Evolutionary conservation across 2,888 invertebrate genomes (phyloP), one percentile per base, ranked within the genome.

Genomic region (Axea sp.): DNA sequence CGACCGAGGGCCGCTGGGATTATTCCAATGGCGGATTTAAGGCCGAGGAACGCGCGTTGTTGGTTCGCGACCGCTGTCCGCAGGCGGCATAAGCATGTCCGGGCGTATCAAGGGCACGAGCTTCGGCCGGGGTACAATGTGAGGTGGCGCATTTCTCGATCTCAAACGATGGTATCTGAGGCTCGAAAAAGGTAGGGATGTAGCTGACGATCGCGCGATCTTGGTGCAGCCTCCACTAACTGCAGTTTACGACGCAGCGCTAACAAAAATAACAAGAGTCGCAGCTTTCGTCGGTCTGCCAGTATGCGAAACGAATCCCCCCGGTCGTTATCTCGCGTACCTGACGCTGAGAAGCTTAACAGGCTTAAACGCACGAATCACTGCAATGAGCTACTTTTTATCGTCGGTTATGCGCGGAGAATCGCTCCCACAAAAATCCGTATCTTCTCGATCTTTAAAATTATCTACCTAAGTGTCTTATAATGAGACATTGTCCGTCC

Each of bases 51-150:
- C 43, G 59, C 45, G 41, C 15, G 41, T 2, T 53, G 22, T 24
- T 15, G 33, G 31, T 9, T 7, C 68, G 68, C 68, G 73, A 73
- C 73, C 68, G 62, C 67, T 73, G 73, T 73, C 73, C 64, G 65
- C 62, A 62, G 51, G 37, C 68, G 39, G 51, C 57, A 62, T 41
- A 67, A 67, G 59, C 64, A 65, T 57, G 67, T 43, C 47, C 55
- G 30, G 14, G 24, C 43, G 22, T 73, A 55, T 67, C 67, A 45
- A 31, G 43, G 24, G 62, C 62, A 62, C 51, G 65, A 73, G 67
- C 73, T 73, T 41, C 41, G 51, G 31, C 37, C 19, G 30, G 37
- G 59, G 35, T 51, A 45, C 59, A 64, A 64, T 33, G 64, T 64
- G 41, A 57, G 41, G 57, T 57, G 55, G 64, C 64, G 57, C 24